Conservation (phyloP, 2,797 vertebrate genomes). For the Vultur gryphus region DNA sequence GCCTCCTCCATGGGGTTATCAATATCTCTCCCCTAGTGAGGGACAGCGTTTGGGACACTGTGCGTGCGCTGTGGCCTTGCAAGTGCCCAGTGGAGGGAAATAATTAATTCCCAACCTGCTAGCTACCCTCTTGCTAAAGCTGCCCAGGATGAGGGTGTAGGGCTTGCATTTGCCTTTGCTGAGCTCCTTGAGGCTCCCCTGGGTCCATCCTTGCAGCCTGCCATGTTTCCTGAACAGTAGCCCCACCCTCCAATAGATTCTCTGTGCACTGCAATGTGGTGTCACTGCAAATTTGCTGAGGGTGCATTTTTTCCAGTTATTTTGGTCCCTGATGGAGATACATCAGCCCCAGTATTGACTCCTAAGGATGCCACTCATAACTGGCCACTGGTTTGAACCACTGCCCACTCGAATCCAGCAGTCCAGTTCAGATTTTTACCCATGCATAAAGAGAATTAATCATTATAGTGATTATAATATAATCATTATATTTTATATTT, state of each 20-base stretch:
- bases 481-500: neutral
- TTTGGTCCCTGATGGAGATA: neutral
- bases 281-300: neutral
- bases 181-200: neutral
- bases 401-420: neutral
- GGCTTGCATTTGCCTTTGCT: neutral
- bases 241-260: neutral
- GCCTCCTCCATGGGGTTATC: fast-evolving
- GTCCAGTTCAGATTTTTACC: neutral
- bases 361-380: neutral
- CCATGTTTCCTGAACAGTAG: neutral
- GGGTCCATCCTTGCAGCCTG: neutral
- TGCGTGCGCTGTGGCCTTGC: fast-evolving
- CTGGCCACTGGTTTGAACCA: neutral
- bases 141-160: neutral
- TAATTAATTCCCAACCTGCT: neutral
- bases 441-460: neutral
- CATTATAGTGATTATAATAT: neutral
- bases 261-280: neutral
- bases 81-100: neutral
- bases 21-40: neutral
- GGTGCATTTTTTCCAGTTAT: neutral
- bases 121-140: neutral
- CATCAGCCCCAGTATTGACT: neutral
- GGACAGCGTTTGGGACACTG: neutral